A percentile compares a stretch with the other conserved stretches of the same genome.
Evolutionary conservation across 2,113 vertebrate species (phyloP).

Genomic region (Riparia riparia): DNA sequence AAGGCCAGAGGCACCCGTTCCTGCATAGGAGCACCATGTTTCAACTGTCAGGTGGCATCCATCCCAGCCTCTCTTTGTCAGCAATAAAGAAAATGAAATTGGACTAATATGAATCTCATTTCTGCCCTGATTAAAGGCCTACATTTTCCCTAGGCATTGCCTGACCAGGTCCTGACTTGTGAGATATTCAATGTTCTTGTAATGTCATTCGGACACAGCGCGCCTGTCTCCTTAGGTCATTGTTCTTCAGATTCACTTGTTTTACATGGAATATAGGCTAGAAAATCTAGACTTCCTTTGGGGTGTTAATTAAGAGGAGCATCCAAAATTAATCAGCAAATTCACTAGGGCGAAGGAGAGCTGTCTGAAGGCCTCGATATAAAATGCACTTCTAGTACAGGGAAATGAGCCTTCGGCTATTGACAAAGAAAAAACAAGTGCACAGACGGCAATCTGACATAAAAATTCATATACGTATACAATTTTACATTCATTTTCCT

Average conservation of each 20-base stretch:
- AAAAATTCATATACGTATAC: slow-evolving; percentile 98
- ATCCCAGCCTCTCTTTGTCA: slow-evolving; percentile 81
- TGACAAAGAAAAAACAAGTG: slow-evolving; percentile 88
- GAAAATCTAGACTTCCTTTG: slow-evolving; percentile 95
- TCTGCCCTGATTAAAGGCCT: slow-evolving; percentile 94
- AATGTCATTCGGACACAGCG: slow-evolving; percentile 89
- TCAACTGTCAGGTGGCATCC: slow-evolving; percentile 93
- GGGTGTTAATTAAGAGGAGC: slow-evolving; percentile 98
- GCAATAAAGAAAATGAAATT: slow-evolving; percentile 93
- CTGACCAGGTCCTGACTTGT: slow-evolving; percentile 84
- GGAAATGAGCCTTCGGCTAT: slow-evolving; percentile 95
- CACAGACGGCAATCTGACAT: slow-evolving; percentile 95
- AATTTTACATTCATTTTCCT: slow-evolving; percentile 97
- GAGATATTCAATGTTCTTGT: slow-evolving; percentile 86
- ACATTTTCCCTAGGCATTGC: slow-evolving; percentile 89
- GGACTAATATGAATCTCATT: slow-evolving; percentile 92
- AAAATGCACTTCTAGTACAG: slow-evolving; percentile 84
- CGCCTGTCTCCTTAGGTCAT: slow-evolving; percentile 93
- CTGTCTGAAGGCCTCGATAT: slow-evolving; percentile 94
- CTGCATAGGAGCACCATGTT: slow-evolving; percentile 82
- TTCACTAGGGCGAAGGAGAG: slow-evolving; percentile 98
- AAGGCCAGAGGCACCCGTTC: slow-evolving; percentile 81
- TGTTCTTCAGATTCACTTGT: slow-evolving; percentile 88
- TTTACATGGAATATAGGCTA: slow-evolving; percentile 84
- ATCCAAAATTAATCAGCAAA: slow-evolving; percentile 99